A percentile compares a stretch with the other conserved stretches of the same genome.
Evolutionary conservation across 1,140 invertebrate genomes (phyloP).

Genomic region (Scaptomyza hsui): DNA sequence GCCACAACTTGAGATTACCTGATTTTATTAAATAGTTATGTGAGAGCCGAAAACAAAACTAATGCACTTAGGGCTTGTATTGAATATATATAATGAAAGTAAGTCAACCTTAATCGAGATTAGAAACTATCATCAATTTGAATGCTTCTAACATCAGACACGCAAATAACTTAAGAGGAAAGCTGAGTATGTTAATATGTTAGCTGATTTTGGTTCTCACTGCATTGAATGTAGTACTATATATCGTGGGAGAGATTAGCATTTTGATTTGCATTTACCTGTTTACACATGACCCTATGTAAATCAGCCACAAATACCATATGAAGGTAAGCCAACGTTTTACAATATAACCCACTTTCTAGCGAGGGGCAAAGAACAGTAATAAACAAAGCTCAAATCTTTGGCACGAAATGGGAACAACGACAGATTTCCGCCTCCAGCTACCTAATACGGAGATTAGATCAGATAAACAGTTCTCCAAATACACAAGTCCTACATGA

Average conservation of each 20-base stretch:
- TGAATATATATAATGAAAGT: too few relatives aligned
- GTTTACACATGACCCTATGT: conserved; percentile 44
- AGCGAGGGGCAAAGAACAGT: neutral
- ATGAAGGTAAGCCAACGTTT: conserved; percentile 22
- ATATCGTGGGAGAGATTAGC: conserved; percentile 40
- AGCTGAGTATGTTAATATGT: conserved; percentile 33
- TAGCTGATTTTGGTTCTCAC: neutral
- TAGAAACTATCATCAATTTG: neutral
- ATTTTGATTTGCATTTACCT: conserved; percentile 47
- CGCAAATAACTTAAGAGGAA: conserved; percentile 26
- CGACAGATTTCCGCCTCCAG: neutral
- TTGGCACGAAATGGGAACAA: conserved; percentile 2
- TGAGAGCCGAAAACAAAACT: conserved; percentile 3
- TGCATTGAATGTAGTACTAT: neutral
- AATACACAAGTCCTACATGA: neutral
- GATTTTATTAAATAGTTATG: conserved; percentile 25
- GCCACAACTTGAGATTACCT: conserved; percentile 19
- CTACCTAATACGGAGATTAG: neutral
- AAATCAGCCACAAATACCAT: conserved; percentile 34
- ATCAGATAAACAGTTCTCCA: neutral
- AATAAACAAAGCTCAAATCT: conserved; percentile 19
- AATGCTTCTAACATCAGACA: neutral
- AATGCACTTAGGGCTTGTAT: too few relatives aligned
- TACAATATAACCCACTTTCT: conserved; percentile 47
- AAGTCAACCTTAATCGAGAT: too few relatives aligned